Evolutionary conservation across 2,888 invertebrate genomes (phyloP), one percentile per base, ranked within the genome.

Genomic region (Alsophila aescularia): DNA sequence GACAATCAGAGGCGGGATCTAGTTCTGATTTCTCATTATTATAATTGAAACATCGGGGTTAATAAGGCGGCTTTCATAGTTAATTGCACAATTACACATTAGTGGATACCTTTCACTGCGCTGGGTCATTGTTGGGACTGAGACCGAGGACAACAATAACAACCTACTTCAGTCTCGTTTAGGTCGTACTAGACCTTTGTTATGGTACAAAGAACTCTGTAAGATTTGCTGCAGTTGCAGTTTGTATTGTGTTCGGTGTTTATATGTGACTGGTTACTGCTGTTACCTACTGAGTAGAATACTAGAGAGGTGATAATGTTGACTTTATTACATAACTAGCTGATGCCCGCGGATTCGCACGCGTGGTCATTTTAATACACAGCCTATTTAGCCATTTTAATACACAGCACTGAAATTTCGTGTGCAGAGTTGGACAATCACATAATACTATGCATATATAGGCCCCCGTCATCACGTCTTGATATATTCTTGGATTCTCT

Each of bases 101-200:
- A 77, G 68, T 62, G n/a, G n/a, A n/a, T n/a, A 74, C 83, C 83
- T 84, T 84, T 85, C 84, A 81, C 84, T 81, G 73, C 62, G 66
- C 24, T 40, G 35, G 59, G 34, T 16, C 32, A 75, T 78, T 79
- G 77, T 77, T 67, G 59, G 57, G 69, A 66, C 50, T 51, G 51
- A 15, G 44, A 50, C 52, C 18, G 51, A 69, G 57, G 63, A 69
- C 69, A 75, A 83, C 81, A 83, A 81, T 77, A 72, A 73, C 61
- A n/a, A n/a, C n/a, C n/a, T 60, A 64, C 73, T 72, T 70, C 67
- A 60, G 66, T 60, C 52, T 69, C 55, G 64, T 51, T 50, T 45
- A 24, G 5, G 18, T 18, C 18, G 2, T 24, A 5, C 37, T 47
- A 21, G 40, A 60, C 59, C 54, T 64, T 65, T 60, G 60, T 62